Percentiles rank a stretch among this genome's conserved stretches.
phyloP scores from a whole-genome alignment of 2,113 vertebrate species.

The Pristiophorus japonicus region DNA sequence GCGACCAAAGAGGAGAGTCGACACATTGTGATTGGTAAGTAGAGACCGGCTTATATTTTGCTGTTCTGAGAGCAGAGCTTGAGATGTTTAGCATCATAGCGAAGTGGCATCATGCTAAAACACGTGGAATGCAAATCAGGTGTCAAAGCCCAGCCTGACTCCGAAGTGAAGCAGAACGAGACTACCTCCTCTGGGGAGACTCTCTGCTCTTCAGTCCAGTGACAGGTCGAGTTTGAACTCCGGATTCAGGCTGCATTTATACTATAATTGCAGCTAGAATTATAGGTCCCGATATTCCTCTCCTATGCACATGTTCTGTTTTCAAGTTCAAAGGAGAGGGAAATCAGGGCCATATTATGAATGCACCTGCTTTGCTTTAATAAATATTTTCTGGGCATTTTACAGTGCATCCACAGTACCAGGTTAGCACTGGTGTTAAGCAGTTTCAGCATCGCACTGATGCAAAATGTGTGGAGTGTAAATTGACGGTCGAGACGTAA shows the following conservation, averaged over 20 bases:
- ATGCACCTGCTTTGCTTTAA: neutral
- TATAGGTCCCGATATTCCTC: neutral
- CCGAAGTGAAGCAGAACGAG: neutral
- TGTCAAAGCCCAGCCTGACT: neutral
- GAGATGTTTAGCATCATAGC: neutral
- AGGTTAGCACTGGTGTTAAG: neutral
- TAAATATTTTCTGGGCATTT: neutral
- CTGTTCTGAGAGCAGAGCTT: neutral
- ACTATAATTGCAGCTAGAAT: neutral
- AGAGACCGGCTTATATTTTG: neutral
- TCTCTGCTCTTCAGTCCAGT: neutral
- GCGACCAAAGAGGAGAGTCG: slow-evolving; percentile 12
- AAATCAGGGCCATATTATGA: neutral
- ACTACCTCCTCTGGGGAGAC: neutral
- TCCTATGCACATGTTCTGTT: neutral
- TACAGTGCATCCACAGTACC: neutral
- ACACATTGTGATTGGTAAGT: slow-evolving; percentile 39
- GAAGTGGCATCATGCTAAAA: neutral
- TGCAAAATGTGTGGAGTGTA: neutral
- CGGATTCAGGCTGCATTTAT: neutral
- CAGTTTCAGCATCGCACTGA: neutral
- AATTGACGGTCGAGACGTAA: neutral
- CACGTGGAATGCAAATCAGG: neutral
- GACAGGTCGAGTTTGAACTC: neutral
- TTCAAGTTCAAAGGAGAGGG: neutral